Percentiles rank a stretch among this genome's conserved stretches.
Evolutionary conservation across 2,113 vertebrate genomes (phyloP).

Genomic region (Hirundichthys speculiger): DNA sequence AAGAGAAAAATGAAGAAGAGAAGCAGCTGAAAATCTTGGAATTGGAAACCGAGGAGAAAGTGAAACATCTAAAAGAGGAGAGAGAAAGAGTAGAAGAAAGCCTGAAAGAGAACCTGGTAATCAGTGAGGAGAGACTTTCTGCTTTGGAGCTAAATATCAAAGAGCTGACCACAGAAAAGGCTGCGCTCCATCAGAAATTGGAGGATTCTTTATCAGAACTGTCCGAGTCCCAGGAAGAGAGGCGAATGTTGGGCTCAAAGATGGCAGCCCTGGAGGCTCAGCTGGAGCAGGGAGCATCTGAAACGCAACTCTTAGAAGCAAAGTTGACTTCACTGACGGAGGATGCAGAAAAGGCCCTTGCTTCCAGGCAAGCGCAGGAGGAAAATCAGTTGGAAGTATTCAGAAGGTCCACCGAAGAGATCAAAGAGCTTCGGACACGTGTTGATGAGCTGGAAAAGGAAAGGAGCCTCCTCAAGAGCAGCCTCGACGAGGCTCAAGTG

Average conservation of each 20-base stretch:
- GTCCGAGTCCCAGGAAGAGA: slow-evolving; percentile 67
- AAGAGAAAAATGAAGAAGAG: slow-evolving; percentile 50
- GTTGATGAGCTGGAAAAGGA: slow-evolving; percentile 73
- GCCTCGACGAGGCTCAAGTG: slow-evolving; percentile 75
- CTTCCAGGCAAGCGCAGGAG: slow-evolving; percentile 68
- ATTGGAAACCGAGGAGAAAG: slow-evolving; percentile 59
- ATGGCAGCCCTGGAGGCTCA: slow-evolving; percentile 71
- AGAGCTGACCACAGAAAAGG: slow-evolving; percentile 69
- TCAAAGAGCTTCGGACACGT: slow-evolving; percentile 46
- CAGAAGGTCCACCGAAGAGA: slow-evolving; percentile 27
- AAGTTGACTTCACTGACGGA: slow-evolving; percentile 68
- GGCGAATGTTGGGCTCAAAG: slow-evolving; percentile 57
- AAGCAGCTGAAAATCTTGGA: slow-evolving; percentile 56
- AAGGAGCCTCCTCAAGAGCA: slow-evolving; percentile 67
- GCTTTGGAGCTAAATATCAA: slow-evolving; percentile 74
- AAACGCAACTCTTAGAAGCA: slow-evolving; percentile 75
- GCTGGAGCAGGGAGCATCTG: slow-evolving; percentile 69
- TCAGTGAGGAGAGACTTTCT: slow-evolving; percentile 57
- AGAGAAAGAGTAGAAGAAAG: slow-evolving; percentile 39
- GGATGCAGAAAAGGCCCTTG: slow-evolving; percentile 66
- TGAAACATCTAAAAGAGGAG: slow-evolving; percentile 46
- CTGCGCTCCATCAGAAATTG: slow-evolving; percentile 76
- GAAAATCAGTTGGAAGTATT: slow-evolving; percentile 60
- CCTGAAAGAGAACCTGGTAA: slow-evolving; percentile 71
- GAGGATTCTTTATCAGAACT: slow-evolving; percentile 76